Evolutionary conservation across 2,888 invertebrate genomes (phyloP).

Genomic region (Therioaphis trifolii): DNA sequence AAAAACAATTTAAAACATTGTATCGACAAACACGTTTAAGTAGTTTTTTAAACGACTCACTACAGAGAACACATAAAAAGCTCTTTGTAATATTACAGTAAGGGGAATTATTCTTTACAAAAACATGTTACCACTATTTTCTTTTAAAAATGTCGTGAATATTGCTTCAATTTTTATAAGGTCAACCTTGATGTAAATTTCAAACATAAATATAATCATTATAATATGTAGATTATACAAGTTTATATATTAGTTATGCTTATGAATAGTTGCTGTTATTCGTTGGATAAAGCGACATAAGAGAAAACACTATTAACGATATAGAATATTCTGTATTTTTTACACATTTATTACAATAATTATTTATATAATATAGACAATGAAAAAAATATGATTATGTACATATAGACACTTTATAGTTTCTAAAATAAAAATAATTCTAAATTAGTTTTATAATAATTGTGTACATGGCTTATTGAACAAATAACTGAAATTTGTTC

Average conservation of each 20-base stretch:
- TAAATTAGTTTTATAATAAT: neutral
- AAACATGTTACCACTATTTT: neutral
- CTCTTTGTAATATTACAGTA: slow-evolving; percentile 11
- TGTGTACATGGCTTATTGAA: neutral
- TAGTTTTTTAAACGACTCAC: slow-evolving; percentile 13
- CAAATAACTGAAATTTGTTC: neutral
- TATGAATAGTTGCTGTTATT: no score
- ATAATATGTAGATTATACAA: neutral
- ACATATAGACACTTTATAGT: no score
- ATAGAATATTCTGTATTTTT: neutral
- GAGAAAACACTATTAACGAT: neutral
- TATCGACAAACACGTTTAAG: slow-evolving; percentile 34
- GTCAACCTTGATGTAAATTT: neutral
- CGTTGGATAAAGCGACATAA: no score
- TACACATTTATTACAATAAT: neutral
- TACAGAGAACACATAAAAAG: neutral
- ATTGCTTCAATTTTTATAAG: neutral
- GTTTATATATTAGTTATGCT: no score
- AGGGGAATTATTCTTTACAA: neutral
- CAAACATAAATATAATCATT: neutral
- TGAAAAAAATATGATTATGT: no score
- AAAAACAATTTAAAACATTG: slow-evolving; percentile 54
- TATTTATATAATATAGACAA: neutral
- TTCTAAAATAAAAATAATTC: no score
- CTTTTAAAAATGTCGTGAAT: neutral